Evolutionary conservation across 37 sponge, comb jelly and placozoan species (phyloP), one percentile per base, ranked within the genome.

Genomic region (Corticium candelabrum): DNA sequence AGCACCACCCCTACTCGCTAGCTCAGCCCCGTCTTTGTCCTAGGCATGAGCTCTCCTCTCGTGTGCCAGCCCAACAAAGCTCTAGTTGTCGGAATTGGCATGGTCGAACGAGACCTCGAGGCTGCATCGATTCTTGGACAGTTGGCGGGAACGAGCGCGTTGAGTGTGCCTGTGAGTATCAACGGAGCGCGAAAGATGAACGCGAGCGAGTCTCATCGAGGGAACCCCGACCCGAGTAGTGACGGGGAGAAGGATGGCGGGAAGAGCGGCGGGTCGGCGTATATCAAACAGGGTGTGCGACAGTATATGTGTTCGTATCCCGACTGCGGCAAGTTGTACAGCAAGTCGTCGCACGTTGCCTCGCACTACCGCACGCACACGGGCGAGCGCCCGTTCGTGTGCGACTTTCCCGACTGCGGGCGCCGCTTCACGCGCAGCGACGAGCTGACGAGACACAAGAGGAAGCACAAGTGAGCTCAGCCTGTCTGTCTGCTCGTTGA

Each of bases 371-470:
- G 62, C 62, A 50, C 62, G 11, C 62, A 50, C 62, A 50, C 62
- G 62, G 62, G 62, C 62, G 62, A 50, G 62, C 11, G 21, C 15
- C 62, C 62, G 62, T 50, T 50, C 62, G 62, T 21, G 15, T 50
- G 62, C 62, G 62, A 50, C 21, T 21, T 27, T 50, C 62, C 62
- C 62, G 62, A 50, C 62, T 50, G 62, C 62, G 62, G 62, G 11
- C 62, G 62, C 11, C 62, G 62, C 11, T 50, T 50, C 62, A 50
- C 62, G 62, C 62, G 62, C 62, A 50, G 62, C 62, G 62, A 50
- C 62, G 62, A 50, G 21, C 21, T 50, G 62, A 50, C 62, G 62
- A 11, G 62, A 27, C 62, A 50, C 21, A 50, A 50, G 62, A 50
- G 62, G 21, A 50, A 50, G 62, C 62, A 50, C 62, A 50, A 50